Conservation (phyloP, 1,140 invertebrate genomes). For the Dinoponera quadriceps region DNA sequence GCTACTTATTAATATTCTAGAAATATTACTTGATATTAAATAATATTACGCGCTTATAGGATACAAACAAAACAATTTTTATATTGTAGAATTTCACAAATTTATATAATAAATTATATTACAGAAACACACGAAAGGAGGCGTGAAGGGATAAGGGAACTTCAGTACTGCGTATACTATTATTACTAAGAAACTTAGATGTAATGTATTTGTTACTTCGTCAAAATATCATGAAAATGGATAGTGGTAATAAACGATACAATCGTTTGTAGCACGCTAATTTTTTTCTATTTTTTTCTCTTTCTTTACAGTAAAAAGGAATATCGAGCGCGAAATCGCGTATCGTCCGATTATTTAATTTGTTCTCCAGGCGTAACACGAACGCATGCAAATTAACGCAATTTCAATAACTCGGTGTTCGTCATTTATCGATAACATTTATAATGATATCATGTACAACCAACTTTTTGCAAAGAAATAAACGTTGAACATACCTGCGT, state of each 20-base stretch:
- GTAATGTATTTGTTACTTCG: slow-evolving; percentile 81
- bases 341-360: not conserved
- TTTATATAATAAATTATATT: slow-evolving; percentile 46
- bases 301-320: slow-evolving; percentile 23
- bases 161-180: slow-evolving; percentile 58
- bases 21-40: too few relatives aligned
- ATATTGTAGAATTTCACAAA: too few relatives aligned
- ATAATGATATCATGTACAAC: slow-evolving; percentile 9
- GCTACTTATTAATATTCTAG: too few relatives aligned
- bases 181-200: slow-evolving; percentile 79
- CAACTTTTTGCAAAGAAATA: slow-evolving; percentile 43
- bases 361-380: not conserved
- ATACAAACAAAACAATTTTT: too few relatives aligned
- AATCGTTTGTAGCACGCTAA: slow-evolving; percentile 15
- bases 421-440: slow-evolving; percentile 16
- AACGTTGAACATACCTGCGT: slow-evolving; percentile 27
- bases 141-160: slow-evolving; percentile 73
- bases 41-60: too few relatives aligned
- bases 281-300: not conserved
- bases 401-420: slow-evolving; percentile 35
- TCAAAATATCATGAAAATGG: slow-evolving; percentile 61
- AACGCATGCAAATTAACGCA: slow-evolving; percentile 25
- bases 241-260: slow-evolving; percentile 48
- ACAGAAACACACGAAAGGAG: slow-evolving; percentile 78
- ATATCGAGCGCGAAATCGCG: slow-evolving; percentile 8